phyloP scores from a whole-genome alignment of 2,113 vertebrate species.

The Anoplopoma fimbria region DNA sequence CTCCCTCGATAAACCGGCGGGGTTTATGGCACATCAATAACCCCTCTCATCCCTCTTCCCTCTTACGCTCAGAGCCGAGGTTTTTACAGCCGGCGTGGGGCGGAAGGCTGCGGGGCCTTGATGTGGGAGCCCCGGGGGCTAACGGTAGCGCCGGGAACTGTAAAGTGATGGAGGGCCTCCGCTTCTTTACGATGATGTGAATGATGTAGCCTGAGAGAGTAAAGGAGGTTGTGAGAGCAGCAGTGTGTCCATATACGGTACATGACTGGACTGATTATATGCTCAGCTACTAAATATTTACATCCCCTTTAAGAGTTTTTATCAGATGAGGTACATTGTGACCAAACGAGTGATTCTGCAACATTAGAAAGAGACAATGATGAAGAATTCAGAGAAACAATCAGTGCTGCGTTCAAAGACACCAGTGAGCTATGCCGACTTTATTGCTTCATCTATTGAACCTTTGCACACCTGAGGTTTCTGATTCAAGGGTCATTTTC shows the following conservation, averaged over 20 bases:
- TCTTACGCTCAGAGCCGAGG: conserved; percentile 79
- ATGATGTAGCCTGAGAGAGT: conserved; percentile 81
- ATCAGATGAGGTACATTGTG: neutral
- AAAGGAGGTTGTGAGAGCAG: conserved; percentile 67
- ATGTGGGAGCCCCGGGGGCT: conserved; percentile 77
- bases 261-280: conserved; percentile 43
- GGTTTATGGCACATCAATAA: conserved; percentile 86
- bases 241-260: conserved; percentile 59
- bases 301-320: conserved; percentile 38
- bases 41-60: conserved; percentile 84
- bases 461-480: no score
- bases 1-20: conserved; percentile 80
- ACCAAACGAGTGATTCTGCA: neutral
- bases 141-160: conserved; percentile 80
- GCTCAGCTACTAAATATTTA: conserved; percentile 34
- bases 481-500: no score
- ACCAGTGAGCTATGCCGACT: neutral
- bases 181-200: conserved; percentile 79
- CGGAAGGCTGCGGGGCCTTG: conserved; percentile 59
- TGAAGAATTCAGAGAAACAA: neutral
- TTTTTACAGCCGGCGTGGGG: conserved; percentile 80
- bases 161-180: conserved; percentile 79
- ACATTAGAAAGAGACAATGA: neutral
- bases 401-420: neutral
- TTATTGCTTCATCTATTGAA: neutral